Evolutionary conservation across 35 echinoderm and acorn worm genomes (phyloP).

Genomic region (Nesometra sesokonis): DNA sequence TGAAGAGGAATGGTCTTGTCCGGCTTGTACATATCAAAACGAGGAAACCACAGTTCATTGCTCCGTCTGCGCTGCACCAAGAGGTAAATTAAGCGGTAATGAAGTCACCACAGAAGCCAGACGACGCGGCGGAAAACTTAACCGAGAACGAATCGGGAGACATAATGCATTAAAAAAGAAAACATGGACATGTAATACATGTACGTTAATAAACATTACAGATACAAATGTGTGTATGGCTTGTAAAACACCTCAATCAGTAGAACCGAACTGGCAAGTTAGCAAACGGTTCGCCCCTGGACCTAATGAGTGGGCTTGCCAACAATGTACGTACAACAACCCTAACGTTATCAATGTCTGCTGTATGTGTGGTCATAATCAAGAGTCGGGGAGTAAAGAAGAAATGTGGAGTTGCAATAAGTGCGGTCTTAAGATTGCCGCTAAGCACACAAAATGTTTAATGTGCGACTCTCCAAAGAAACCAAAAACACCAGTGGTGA

Average conservation of each 20-base stretch:
- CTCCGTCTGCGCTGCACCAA: background rate
- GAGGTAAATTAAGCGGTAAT: background rate
- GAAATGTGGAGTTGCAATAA: conserved; percentile 47
- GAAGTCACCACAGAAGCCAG: background rate
- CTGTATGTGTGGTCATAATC: conserved; percentile 36
- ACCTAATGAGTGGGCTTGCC: conserved; percentile 61
- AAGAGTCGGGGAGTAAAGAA: background rate
- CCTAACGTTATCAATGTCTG: conserved; percentile 20
- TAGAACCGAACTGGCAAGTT: background rate
- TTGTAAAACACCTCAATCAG: conserved; percentile 7
- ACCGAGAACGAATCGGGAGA: background rate
- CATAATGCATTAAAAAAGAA: background rate
- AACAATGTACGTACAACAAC: conserved; percentile 68
- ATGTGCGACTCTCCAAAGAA: background rate
- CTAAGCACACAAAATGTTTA: background rate
- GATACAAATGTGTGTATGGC: conserved; percentile 13
- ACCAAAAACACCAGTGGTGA: background rate
- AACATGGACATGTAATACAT: conserved; percentile 24
- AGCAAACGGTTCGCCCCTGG: conserved; percentile 3
- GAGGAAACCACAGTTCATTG: background rate
- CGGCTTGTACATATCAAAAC: background rate
- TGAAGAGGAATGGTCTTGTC: background rate
- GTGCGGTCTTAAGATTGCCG: conserved; percentile 37
- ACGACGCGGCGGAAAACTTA: background rate
- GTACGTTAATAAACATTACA: conserved; percentile 14